phyloP scores from a whole-genome alignment of 1,140 invertebrate species.

The Phenacoccus solenopsis region DNA sequence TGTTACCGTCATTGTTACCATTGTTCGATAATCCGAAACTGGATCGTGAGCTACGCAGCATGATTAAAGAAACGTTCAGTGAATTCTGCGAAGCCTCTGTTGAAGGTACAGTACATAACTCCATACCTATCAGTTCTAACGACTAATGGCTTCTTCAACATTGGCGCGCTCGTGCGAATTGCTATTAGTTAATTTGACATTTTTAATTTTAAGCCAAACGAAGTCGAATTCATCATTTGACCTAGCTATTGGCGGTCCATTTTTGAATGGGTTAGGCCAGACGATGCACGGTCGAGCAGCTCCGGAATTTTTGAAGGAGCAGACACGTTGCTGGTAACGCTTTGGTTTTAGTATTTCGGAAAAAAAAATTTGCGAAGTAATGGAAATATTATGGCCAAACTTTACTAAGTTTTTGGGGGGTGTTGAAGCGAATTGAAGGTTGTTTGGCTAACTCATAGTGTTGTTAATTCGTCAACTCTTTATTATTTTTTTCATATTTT shows the following conservation, averaged over 20 bases:
- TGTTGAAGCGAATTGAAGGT: too few relatives aligned
- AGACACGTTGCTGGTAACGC: neutral
- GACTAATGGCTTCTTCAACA: too few relatives aligned
- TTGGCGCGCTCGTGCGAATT: neutral
- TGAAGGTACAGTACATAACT: slow-evolving; percentile 9
- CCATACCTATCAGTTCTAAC: neutral
- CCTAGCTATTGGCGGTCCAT: neutral
- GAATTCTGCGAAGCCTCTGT: slow-evolving; percentile 65
- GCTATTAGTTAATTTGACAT: neutral
- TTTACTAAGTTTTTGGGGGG: too few relatives aligned
- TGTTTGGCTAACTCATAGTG: too few relatives aligned
- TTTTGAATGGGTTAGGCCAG: neutral
- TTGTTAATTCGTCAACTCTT: too few relatives aligned
- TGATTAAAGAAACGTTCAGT: slow-evolving; percentile 79
- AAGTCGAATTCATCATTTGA: slow-evolving; percentile 2
- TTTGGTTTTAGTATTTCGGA: neutral
- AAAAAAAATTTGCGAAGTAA: too few relatives aligned
- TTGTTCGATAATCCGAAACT: slow-evolving; percentile 88
- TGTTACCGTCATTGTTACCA: slow-evolving; percentile 74
- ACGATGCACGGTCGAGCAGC: neutral
- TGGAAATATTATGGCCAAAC: too few relatives aligned
- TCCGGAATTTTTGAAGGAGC: neutral
- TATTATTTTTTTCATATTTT: too few relatives aligned
- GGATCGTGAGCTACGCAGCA: slow-evolving; percentile 70
- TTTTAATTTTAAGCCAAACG: neutral